Conservation (phyloP, 1,140 invertebrate genomes). For the Drosophila nebulosa region DNA sequence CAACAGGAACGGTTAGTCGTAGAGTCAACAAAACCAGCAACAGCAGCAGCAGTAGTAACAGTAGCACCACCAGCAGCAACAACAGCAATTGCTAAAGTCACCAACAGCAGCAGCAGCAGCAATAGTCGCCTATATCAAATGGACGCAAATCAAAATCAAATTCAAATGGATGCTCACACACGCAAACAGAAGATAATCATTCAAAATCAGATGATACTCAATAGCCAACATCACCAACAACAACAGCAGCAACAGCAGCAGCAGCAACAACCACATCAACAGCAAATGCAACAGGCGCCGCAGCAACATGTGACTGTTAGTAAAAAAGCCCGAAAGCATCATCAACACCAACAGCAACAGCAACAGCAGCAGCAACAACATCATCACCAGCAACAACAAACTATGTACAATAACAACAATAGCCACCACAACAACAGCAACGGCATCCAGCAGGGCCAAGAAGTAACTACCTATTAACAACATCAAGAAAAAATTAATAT, state of each 20-base stretch:
- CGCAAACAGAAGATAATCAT: conserved; percentile 79
- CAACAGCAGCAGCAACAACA: conserved; percentile 47
- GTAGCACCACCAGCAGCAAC: conserved; percentile 14
- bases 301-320: conserved; percentile 35
- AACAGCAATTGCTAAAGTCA: conserved; percentile 42
- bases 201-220: conserved; percentile 80
- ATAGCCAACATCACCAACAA: conserved; percentile 68
- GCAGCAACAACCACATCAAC: conserved; percentile 50
- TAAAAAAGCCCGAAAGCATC: conserved; percentile 33
- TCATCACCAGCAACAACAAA: conserved; percentile 34
- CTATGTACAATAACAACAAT: conserved; percentile 62
- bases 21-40: conserved; percentile 68
- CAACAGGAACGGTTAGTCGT: conserved; percentile 80
- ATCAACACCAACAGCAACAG: conserved; percentile 44
- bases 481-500: conserved; percentile 43
- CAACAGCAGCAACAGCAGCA: conserved; percentile 49
- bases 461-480: conserved; percentile 77
- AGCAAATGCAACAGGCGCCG: conserved; percentile 50
- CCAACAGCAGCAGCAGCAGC: conserved; percentile 33
- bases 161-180: conserved; percentile 58
- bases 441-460: conserved; percentile 58
- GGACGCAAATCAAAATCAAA: conserved; percentile 65
- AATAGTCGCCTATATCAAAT: conserved; percentile 67
- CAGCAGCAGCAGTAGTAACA: conserved; percentile 46
- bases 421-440: conserved; percentile 51